These are phyloP conservation scores for Cariama cristata DNA, from an alignment of 2,113 vertebrate species.

Conservation along the genomic window DNA sequence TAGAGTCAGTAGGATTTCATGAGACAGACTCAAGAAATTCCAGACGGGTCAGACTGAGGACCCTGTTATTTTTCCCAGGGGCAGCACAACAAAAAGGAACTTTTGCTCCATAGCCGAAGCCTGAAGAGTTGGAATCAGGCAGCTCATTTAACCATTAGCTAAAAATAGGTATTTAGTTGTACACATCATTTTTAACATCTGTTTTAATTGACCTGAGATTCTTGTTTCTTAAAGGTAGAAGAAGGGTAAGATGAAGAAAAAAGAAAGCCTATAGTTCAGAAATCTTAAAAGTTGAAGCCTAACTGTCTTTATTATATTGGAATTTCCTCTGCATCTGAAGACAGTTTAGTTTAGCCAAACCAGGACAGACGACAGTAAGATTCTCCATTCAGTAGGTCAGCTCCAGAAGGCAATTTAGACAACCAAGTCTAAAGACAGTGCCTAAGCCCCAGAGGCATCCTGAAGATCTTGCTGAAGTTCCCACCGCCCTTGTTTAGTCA, in stretches of 20 bases:
- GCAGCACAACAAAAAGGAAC: neutral
- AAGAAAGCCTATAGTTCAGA: neutral
- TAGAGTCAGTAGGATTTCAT: neutral
- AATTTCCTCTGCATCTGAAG: constrained; percentile 2
- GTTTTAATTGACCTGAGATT: neutral
- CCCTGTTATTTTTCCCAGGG: neutral
- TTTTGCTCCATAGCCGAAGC: neutral
- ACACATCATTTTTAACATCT: neutral
- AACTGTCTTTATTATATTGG: neutral
- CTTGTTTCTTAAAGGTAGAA: neutral
- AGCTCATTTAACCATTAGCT: neutral
- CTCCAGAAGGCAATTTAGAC: neutral
- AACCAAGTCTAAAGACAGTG: neutral
- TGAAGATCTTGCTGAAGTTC: neutral
- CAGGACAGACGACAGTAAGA: neutral
- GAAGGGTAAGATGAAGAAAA: neutral
- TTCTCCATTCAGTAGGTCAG: neutral
- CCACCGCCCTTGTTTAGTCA: neutral
- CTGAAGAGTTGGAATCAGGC: neutral
- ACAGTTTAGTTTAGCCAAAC: neutral
- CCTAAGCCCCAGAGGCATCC: neutral
- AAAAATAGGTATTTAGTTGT: neutral
- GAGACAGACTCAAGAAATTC: neutral
- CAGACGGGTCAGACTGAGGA: neutral
- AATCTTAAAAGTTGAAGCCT: neutral